phyloP scores from a whole-genome alignment of 2,888 invertebrate species.

The Sylvicola cinctus region DNA sequence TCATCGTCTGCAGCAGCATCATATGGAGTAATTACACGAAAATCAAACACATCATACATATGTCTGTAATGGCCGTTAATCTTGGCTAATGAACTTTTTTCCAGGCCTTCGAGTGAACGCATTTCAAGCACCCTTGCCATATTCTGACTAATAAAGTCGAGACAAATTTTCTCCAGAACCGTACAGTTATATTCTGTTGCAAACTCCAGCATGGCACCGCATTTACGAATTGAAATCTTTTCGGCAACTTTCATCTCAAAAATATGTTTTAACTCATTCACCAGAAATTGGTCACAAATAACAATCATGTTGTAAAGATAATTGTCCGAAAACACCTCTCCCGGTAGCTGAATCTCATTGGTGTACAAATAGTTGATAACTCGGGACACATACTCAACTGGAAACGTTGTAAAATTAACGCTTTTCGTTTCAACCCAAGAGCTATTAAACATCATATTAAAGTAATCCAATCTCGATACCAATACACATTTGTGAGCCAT shows the following conservation, averaged over 20 bases:
- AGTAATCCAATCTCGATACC: slow-evolving; percentile 64
- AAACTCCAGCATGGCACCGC: slow-evolving; percentile 53
- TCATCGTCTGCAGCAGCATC: slow-evolving; percentile 40
- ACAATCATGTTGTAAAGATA: slow-evolving; percentile 50
- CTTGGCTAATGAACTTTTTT: slow-evolving; percentile 36
- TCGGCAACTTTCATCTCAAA: slow-evolving; percentile 45
- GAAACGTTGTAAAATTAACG: slow-evolving; percentile 18
- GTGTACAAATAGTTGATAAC: slow-evolving; percentile 59
- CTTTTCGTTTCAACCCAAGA: slow-evolving; percentile 50
- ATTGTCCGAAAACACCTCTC: slow-evolving; percentile 43
- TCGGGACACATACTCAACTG: slow-evolving; percentile 30
- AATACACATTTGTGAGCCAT: slow-evolving; percentile 65
- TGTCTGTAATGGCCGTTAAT: slow-evolving; percentile 45
- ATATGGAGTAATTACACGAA: slow-evolving; percentile 46
- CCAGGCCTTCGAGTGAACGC: slow-evolving; percentile 39
- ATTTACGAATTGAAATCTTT: slow-evolving; percentile 51
- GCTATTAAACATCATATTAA: slow-evolving; percentile 61
- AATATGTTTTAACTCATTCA: slow-evolving; percentile 45
- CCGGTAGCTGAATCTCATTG: slow-evolving; percentile 36
- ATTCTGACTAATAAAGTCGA: slow-evolving; percentile 62
- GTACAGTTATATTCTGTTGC: slow-evolving; percentile 54
- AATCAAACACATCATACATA: slow-evolving; percentile 35
- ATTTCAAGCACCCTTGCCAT: slow-evolving; percentile 48
- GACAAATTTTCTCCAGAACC: slow-evolving; percentile 46
- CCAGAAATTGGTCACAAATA: slow-evolving; percentile 61